Base-by-base conservation (phyloP, 1,140 invertebrate genomes). In the Drosophila arizonae region DNA sequence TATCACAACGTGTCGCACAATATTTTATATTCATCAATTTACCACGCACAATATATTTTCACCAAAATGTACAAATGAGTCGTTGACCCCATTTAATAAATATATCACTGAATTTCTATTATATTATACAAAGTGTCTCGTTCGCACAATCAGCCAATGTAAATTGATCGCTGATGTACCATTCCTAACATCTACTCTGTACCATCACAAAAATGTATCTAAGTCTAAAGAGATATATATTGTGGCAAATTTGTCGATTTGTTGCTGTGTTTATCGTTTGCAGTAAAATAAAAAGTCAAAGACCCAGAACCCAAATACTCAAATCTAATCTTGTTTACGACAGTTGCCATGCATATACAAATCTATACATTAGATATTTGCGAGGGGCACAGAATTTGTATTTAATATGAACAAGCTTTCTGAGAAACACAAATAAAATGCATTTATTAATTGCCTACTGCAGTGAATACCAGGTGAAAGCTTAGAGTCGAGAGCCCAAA, bases 281-380 rank as follows among this genome's bases (percentile, higher is more conserved):
- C 33, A 63, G 28, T 33, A 66, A 58, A 56, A 52, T 30, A 67
- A 57, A 80, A 52, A 76, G 73, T 76, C 63, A 73, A 73, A 81
- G 74, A 77, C 72, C 74, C 77, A 58, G 56, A 76, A 72, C 78
- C 64, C 51, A 78, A 54, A 51, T 65, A 60, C 21, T 52, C 48
- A 71, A 72, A 72, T 64, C 72, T 79, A 64, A 77, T 77, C 66
- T 65, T 67, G 45, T 85, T 85, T 84, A 85, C 58, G 81, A 64
- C 69, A 69, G 69, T 84, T 69, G 57, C 57, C 26, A 67, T 36
- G 10, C 11, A 50, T 54, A 54, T 21, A 51, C 8, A n/a, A 8
- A 52, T 11, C 33, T 4, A 6, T 28, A n/a, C 15, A 17, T 54
- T 11, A 13, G 11, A 39, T 39, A 13, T 39, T 1, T 39, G 36